These are phyloP conservation scores for Orussus abietinus DNA, from an alignment of 1,140 invertebrate species.

Conservation along the genomic window DNA sequence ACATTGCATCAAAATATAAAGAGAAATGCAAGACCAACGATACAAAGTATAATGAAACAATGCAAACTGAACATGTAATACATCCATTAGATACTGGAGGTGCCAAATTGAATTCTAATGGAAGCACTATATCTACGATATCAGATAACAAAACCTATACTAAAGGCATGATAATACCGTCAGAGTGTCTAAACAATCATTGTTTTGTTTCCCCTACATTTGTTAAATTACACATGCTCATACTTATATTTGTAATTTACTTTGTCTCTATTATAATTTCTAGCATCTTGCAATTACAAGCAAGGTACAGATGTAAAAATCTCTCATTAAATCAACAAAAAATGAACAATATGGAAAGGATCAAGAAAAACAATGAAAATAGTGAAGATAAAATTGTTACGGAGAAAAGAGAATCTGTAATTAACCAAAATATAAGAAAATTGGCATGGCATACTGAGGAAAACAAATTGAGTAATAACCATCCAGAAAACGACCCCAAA, in stretches of 20 bases:
- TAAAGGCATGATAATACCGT: neutral
- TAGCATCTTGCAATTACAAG: conserved; percentile 21
- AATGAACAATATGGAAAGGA: neutral
- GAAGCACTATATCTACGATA: neutral
- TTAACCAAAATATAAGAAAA: neutral
- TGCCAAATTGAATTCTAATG: neutral
- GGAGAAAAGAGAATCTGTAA: neutral
- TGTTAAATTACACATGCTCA: conserved; percentile 27
- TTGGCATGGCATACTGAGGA: neutral
- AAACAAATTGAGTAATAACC: conserved; percentile 1
- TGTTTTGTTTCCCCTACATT: conserved; percentile 30
- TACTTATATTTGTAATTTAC: conserved; percentile 29
- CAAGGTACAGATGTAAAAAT: conserved; percentile 14
- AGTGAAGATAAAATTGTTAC: neutral
- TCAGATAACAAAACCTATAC: neutral
- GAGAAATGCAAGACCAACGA: conserved; percentile 8
- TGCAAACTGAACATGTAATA: neutral
- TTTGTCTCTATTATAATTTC: conserved; percentile 30
- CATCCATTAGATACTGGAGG: neutral
- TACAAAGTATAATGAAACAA: neutral
- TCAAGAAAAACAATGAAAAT: conserved; percentile 10
- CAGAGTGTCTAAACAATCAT: conserved; percentile 14
- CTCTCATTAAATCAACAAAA: conserved; percentile 2
- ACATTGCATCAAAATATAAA: conserved; percentile 5
- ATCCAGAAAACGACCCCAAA: neutral